phyloP scores from a whole-genome alignment of 1,140 invertebrate species.

The Samia ricini region DNA sequence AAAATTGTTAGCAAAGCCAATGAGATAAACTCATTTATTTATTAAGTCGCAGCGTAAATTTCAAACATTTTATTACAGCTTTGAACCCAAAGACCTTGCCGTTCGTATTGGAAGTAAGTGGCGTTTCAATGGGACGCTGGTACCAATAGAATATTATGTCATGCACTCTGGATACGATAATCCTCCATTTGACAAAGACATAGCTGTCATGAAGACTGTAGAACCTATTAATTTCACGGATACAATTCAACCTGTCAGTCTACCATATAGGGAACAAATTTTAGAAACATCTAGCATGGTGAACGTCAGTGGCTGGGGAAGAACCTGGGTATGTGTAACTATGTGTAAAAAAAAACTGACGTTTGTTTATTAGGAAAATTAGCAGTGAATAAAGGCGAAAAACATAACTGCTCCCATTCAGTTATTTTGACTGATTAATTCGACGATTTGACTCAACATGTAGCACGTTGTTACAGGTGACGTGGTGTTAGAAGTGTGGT shows the following conservation, averaged over 20 bases:
- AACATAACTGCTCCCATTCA: too few relatives aligned
- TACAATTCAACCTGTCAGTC: constrained; percentile 41
- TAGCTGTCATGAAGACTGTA: constrained; percentile 75
- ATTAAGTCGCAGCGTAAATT: too few relatives aligned
- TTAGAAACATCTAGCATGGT: constrained; percentile 33
- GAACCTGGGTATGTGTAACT: constrained; percentile 37
- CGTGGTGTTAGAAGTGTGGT: too few relatives aligned
- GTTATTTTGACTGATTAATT: too few relatives aligned
- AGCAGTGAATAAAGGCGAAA: too few relatives aligned
- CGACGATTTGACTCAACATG: too few relatives aligned
- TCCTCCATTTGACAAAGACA: constrained; percentile 78
- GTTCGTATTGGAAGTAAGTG: constrained; percentile 64
- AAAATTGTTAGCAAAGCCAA: neutral
- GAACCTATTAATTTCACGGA: constrained; percentile 51
- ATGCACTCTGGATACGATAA: constrained; percentile 71
- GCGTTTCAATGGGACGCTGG: constrained; percentile 53
- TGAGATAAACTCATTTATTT: neutral
- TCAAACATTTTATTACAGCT: constrained; percentile 29
- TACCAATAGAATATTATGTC: constrained; percentile 61
- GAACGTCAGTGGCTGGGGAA: constrained; percentile 59
- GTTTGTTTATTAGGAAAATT: too few relatives aligned
- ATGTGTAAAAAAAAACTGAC: too few relatives aligned
- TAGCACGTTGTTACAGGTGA: too few relatives aligned
- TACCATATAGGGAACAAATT: constrained; percentile 31
- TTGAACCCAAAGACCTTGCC: constrained; percentile 53